A percentile compares a stretch with the other conserved stretches of the same genome.
phyloP scores from a whole-genome alignment of 2,113 vertebrate genomes.

The Rhynchopsitta pachyrhyncha region DNA sequence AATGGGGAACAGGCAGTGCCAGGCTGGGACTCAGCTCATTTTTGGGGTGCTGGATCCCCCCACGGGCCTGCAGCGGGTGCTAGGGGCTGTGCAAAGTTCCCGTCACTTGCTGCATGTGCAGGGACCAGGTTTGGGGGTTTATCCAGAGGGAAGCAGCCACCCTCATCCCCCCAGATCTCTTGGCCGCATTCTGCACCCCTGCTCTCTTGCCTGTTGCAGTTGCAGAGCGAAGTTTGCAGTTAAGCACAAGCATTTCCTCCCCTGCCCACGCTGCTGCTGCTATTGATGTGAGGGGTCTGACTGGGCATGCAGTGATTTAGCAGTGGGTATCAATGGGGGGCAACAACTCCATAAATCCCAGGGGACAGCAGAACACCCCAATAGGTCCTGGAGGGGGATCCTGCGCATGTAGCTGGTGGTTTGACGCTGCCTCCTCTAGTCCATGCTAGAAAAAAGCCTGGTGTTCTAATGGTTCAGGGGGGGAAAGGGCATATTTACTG shows the following conservation, averaged over 20 bases:
- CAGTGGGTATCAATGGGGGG: rapidly evolving
- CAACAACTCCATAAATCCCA: not conserved
- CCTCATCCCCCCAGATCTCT: too few species aligned
- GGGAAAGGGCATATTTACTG: not conserved
- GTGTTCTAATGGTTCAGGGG: not conserved
- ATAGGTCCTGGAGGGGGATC: rapidly evolving
- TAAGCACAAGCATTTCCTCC: not conserved
- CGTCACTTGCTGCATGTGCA: rapidly evolving
- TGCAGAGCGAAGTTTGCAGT: not conserved
- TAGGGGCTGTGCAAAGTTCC: not conserved
- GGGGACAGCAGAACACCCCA: not conserved
- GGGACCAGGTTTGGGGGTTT: rapidly evolving
- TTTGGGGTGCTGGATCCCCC: not conserved
- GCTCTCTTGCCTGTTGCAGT: not conserved
- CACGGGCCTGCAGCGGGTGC: rapidly evolving
- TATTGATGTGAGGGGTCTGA: not conserved
- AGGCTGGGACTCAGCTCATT: not conserved
- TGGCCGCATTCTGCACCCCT: not conserved
- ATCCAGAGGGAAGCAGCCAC: not conserved
- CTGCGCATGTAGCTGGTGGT: not conserved
- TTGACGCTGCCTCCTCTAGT: not conserved
- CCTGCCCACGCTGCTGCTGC: not conserved
- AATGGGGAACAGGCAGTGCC: not conserved
- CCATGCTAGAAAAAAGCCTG: not conserved
- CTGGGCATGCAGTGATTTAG: not conserved